Percentiles rank a stretch among this genome's conserved stretches.
These are phyloP conservation scores for Rattus rattus DNA, from an alignment of 2,113 vertebrate genomes.

Conservation along the genomic window DNA sequence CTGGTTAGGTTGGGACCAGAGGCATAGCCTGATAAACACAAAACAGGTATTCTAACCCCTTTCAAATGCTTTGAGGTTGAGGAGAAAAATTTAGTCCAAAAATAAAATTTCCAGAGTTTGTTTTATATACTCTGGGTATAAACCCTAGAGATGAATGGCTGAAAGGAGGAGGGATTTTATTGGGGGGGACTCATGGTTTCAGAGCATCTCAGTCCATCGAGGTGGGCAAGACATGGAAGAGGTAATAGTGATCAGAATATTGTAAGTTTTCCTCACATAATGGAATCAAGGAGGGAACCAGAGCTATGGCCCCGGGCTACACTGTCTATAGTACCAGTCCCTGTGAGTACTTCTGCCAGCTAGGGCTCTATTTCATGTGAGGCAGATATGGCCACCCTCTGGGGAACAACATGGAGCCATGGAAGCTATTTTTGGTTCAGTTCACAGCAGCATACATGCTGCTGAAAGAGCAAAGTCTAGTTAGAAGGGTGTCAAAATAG, in stretches of 20 bases:
- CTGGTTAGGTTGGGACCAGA: not conserved
- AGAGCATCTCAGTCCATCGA: not conserved
- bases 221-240: not conserved
- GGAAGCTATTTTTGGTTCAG: not conserved
- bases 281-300: not conserved
- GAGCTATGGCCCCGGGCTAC: not conserved
- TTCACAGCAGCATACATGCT: too few relatives aligned
- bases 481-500: not conserved
- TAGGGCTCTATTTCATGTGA: not conserved
- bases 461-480: not conserved
- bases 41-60: not conserved
- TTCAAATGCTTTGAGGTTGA: not conserved
- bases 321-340: not conserved
- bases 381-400: too few relatives aligned
- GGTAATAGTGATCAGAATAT: not conserved
- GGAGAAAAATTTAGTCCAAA: not conserved
- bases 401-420: not conserved
- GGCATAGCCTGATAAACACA: not conserved
- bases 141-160: not conserved
- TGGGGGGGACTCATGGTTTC: not conserved
- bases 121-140: not conserved
- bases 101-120: not conserved
- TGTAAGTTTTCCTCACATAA: not conserved
- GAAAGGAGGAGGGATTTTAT: not conserved
- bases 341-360: not conserved